Percentiles rank a stretch among this genome's conserved stretches.
These are phyloP conservation scores for Chionis minor DNA, from an alignment of 2,113 vertebrate genomes.

Conservation along the genomic window DNA sequence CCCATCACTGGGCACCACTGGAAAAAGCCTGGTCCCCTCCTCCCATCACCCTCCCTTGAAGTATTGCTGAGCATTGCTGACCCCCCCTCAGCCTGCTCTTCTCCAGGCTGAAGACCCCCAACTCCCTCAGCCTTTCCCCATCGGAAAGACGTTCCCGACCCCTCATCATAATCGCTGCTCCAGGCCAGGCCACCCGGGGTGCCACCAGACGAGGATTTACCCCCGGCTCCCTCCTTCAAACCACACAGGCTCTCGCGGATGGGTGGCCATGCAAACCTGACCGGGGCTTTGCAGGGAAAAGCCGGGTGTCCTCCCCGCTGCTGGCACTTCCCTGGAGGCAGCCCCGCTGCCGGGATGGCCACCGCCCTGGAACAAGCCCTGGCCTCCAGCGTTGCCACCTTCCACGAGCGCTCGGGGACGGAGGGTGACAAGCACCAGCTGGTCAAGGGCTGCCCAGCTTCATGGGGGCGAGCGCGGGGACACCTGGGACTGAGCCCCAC, in stretches of 20 bases:
- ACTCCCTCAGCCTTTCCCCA: too few relatives aligned
- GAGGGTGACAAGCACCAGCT: neutral
- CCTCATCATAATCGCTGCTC: too few relatives aligned
- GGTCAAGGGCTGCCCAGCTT: neutral
- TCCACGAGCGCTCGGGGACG: rapidly evolving
- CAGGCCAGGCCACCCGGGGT: neutral
- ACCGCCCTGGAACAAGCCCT: neutral
- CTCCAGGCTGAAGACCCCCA: too few relatives aligned
- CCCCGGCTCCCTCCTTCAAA: neutral
- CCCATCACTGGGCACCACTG: too few relatives aligned
- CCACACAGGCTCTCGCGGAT: neutral
- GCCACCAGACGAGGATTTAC: neutral
- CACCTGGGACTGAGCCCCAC: rapidly evolving
- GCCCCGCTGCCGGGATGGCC: neutral
- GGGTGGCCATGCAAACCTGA: neutral
- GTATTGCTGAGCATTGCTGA: too few relatives aligned
- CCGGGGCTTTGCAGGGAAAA: neutral
- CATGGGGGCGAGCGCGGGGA: neutral
- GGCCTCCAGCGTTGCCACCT: neutral
- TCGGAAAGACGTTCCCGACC: too few relatives aligned
- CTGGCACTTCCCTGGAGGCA: neutral
- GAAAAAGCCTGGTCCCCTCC: too few relatives aligned
- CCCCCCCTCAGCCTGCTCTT: too few relatives aligned
- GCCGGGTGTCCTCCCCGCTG: too few relatives aligned
- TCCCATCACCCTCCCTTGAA: too few relatives aligned